Conservation (phyloP, 1,140 invertebrate genomes). For the Venustaconcha ellipsiformis region DNA sequence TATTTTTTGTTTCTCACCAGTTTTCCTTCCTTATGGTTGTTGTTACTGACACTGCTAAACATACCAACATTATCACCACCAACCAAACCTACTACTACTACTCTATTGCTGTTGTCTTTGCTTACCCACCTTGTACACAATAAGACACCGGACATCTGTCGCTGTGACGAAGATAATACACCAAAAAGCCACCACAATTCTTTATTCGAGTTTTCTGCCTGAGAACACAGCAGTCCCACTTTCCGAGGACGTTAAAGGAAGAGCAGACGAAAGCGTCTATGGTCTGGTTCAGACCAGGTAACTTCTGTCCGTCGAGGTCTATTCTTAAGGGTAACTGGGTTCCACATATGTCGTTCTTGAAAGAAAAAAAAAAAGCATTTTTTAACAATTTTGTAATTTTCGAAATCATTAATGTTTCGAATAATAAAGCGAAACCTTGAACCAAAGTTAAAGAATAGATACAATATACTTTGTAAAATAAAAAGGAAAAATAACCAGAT, state of each 20-base stretch:
- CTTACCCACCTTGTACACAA: conserved; percentile 33
- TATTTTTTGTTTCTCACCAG: no score
- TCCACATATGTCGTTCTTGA: conserved; percentile 35
- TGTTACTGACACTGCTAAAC: no score
- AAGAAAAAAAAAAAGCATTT: neutral
- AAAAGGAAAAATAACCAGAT: no score
- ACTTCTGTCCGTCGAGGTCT: conserved; percentile 14
- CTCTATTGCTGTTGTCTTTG: no score
- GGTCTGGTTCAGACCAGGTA: conserved; percentile 13
- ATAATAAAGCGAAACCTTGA: no score
- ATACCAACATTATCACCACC: no score
- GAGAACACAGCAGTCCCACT: conserved; percentile 44
- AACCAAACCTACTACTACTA: no score
- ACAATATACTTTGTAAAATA: no score
- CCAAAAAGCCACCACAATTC: conserved; percentile 27
- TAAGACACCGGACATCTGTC: conserved; percentile 39
- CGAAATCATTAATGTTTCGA: no score
- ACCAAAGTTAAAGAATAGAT: no score
- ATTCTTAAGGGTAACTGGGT: conserved; percentile 28
- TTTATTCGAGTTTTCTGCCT: conserved; percentile 24
- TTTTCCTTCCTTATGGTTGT: no score
- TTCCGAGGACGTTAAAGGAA: conserved; percentile 36
- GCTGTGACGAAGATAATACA: conserved; percentile 30
- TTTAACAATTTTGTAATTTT: no score
- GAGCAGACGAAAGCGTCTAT: conserved; percentile 27